A percentile compares a stretch with the other conserved stretches of the same genome.
Evolutionary conservation across 2,888 invertebrate genomes (phyloP).

Genomic region (Diogma glabrata): DNA sequence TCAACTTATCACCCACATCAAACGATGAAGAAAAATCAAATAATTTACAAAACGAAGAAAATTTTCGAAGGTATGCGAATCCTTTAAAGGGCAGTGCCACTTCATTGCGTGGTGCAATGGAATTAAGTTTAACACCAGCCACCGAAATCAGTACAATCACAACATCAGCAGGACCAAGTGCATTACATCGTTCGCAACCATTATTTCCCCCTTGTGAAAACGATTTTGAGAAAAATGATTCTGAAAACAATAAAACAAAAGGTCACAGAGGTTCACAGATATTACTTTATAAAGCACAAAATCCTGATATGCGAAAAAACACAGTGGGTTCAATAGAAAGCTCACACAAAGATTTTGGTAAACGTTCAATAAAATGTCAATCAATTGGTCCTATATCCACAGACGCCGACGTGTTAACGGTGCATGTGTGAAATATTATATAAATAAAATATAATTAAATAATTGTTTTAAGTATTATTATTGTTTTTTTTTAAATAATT

Average conservation of each 20-base stretch:
- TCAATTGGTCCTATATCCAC: conserved; percentile 28
- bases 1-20: conserved; percentile 45
- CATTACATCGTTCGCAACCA: conserved; percentile 34
- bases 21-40: conserved; percentile 82
- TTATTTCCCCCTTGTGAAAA: conserved; percentile 33
- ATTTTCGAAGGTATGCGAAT: conserved; percentile 70
- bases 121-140: conserved; percentile 33
- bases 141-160: conserved; percentile 30
- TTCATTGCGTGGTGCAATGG: conserved; percentile 44
- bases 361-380: conserved; percentile 53
- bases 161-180: conserved; percentile 35
- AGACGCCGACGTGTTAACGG: conserved; percentile 41
- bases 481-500: conserved; percentile 3
- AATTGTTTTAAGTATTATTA: neutral
- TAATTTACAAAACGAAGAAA: conserved; percentile 84
- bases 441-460: too few species aligned
- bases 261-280: conserved; percentile 48
- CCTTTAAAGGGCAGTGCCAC: conserved; percentile 53
- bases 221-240: conserved; percentile 36
- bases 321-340: conserved; percentile 49
- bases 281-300: conserved; percentile 71
- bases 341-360: conserved; percentile 62
- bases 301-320: conserved; percentile 73
- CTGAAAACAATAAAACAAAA: conserved; percentile 23
- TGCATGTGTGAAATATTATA: conserved; percentile 38